Percentiles rank a stretch among this genome's conserved stretches.
Conservation (phyloP, 2,113 vertebrate genomes). For the Ailuropoda melanoleuca region DNA sequence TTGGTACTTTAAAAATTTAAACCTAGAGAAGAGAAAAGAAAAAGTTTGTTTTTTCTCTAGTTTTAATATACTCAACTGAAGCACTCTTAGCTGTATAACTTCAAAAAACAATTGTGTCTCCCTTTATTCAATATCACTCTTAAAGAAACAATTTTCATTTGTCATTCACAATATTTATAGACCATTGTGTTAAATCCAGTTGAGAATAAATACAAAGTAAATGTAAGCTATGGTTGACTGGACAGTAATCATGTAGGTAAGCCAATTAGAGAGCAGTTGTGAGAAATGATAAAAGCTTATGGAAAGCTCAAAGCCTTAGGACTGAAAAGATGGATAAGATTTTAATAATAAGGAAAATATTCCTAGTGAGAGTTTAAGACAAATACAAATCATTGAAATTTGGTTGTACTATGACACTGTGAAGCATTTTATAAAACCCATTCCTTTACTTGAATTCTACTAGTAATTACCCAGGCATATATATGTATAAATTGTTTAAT, state of each 20-base stretch:
- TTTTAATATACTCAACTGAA: background rate
- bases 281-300: background rate
- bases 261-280: background rate
- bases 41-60: background rate
- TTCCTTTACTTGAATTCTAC: background rate
- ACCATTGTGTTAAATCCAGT: background rate
- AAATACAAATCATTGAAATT: background rate
- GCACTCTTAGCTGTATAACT: background rate
- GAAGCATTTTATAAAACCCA: background rate
- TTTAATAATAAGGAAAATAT: background rate
- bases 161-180: background rate
- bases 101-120: background rate
- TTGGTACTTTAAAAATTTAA: conserved; percentile 8
- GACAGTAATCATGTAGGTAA: background rate
- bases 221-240: background rate
- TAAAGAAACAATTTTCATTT: background rate
- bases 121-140: background rate
- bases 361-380: background rate
- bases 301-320: background rate
- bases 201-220: background rate
- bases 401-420: background rate
- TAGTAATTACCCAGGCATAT: background rate
- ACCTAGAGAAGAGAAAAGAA: background rate
- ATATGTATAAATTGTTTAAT: background rate
- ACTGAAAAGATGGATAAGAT: background rate